Percentiles rank a stretch among this genome's conserved stretches.
phyloP scores from a whole-genome alignment of 2,797 vertebrate species.

The Paedocypris micromegethes region DNA sequence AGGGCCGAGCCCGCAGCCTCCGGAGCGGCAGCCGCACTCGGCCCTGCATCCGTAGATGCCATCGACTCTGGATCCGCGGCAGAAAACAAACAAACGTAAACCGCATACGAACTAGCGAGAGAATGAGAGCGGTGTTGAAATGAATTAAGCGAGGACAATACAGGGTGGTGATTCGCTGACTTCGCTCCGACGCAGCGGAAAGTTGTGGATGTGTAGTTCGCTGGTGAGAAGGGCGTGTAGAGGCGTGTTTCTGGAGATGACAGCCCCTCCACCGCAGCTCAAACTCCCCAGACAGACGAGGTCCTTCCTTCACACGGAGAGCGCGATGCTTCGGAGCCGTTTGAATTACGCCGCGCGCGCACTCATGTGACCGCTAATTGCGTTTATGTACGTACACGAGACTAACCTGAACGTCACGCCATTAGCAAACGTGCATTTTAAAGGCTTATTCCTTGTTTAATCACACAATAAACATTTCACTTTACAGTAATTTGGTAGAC shows the following conservation, averaged over 20 bases:
- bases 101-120: background rate
- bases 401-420: no score
- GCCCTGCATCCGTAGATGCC: slow-evolving; percentile 56
- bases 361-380: no score
- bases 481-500: no score
- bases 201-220: slow-evolving; percentile 42
- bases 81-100: background rate
- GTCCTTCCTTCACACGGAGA: no score
- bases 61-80: slow-evolving; percentile 50
- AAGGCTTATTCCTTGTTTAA: no score
- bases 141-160: slow-evolving; percentile 19
- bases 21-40: slow-evolving; percentile 34
- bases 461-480: no score
- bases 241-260: slow-evolving; percentile 58
- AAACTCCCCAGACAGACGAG: no score
- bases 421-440: no score
- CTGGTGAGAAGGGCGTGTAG: slow-evolving; percentile 31
- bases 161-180: slow-evolving; percentile 42
- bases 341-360: no score
- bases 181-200: slow-evolving; percentile 7
- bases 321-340: no score
- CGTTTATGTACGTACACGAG: no score
- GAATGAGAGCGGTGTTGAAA: background rate
- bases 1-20: slow-evolving; percentile 51
- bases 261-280: slow-evolving; percentile 47